Evolutionary conservation across 2,113 vertebrate genomes (phyloP), one percentile per base, ranked within the genome.

Genomic region (Alosa alosa): DNA sequence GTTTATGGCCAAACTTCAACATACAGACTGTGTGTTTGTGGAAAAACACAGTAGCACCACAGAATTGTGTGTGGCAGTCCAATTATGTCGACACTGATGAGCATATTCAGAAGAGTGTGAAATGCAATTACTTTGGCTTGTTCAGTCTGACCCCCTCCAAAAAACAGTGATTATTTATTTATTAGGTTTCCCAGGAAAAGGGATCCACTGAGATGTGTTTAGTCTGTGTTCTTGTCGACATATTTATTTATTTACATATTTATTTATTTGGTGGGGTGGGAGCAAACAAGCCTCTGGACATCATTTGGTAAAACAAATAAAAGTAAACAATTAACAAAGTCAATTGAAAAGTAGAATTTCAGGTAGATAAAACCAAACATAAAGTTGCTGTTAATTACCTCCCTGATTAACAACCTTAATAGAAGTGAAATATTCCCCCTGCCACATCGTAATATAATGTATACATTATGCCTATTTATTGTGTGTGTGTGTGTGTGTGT

Each of bases 101-200:
- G 72, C 11, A 78, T 78, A 78, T 39, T 78, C 72, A 78, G 72
- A 78, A 39, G 72, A 78, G 72, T 78, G 72, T 78, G 72, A 78
- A 78, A 78, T 36, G 72, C 72, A 78, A 78, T 78, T 78, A 78
- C 72, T 78, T 36, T 78, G 31, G 1, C 72, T 78, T 78, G 25
- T 78, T 39, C 72, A 39, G 72, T 36, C 72, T 78, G 72, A 78
- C 72, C 55, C 31, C 60, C 60, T 44, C 60, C 60, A 31, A 78
- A 39, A 36, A 39, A 39, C 13, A 18, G 31, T 36, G 13, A 39
- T 78, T 78, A 17, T 36, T 36, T 78, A 78, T 78, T 72, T 36
- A 78, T 36, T 39, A 39, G 31, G 31, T 10, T 78, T 39, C 72
- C 36, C 72, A 78, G 72, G 36, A 78, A 78, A 3, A 78, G 72